Conservation (phyloP, 2,113 vertebrate species). For the Agapornis roseicollis region DNA sequence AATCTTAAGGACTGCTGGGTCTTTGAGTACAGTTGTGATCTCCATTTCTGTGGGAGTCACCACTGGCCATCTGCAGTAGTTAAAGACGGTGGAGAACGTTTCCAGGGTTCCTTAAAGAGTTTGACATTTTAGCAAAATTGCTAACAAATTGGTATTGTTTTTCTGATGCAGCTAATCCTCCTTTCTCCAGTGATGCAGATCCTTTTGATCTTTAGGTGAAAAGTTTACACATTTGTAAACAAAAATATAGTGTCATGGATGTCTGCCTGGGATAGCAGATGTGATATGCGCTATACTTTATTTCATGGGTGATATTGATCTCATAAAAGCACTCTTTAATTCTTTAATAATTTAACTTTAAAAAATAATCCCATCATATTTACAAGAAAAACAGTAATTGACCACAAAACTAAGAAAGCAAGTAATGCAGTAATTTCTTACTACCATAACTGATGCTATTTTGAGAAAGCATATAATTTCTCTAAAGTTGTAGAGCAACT, state of each 20-base stretch:
- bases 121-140: background rate
- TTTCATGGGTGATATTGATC: background rate
- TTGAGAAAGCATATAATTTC: background rate
- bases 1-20: background rate
- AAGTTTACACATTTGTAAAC: background rate
- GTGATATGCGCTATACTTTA: background rate
- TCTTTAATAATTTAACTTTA: background rate
- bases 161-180: background rate
- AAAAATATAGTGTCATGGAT: background rate
- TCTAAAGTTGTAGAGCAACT: background rate
- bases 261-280: background rate
- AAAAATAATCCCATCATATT: background rate
- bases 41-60: background rate
- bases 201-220: background rate
- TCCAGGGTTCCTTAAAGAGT: background rate
- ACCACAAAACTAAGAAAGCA: background rate
- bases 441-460: background rate
- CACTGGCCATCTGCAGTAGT: background rate
- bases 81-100: background rate
- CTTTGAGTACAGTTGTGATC: background rate
- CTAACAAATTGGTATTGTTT: background rate
- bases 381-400: background rate
- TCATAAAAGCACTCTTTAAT: background rate
- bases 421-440: background rate
- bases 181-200: background rate